phyloP scores from a whole-genome alignment of 2,888 invertebrate genomes.

The Phlogophora meticulosa region DNA sequence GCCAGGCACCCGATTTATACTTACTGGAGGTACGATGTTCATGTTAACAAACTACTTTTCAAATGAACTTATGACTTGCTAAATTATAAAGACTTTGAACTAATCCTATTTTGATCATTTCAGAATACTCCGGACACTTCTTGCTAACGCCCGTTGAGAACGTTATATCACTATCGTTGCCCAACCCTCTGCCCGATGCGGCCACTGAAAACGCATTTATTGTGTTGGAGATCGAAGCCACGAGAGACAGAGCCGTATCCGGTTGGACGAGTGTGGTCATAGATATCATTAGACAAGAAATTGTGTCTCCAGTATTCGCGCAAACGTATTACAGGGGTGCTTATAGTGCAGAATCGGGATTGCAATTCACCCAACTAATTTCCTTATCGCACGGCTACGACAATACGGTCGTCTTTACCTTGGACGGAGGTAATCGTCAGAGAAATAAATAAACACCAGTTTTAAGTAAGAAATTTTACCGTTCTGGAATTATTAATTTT shows the following conservation, averaged over 20 bases:
- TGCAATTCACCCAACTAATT: conserved; percentile 70
- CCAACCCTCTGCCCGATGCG: conserved; percentile 63
- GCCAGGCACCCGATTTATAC: conserved; percentile 70
- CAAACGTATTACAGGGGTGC: conserved; percentile 74
- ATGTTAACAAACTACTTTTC: neutral
- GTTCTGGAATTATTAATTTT: neutral
- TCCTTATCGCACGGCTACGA: conserved; percentile 73
- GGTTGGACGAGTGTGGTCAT: conserved; percentile 73
- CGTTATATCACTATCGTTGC: conserved; percentile 65
- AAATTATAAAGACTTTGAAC: too few species aligned
- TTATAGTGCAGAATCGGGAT: conserved; percentile 65
- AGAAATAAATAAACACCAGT: conserved; percentile 1
- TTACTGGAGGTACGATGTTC: conserved; percentile 74
- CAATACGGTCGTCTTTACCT: conserved; percentile 69
- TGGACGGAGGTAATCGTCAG: conserved; percentile 72
- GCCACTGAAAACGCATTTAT: conserved; percentile 71
- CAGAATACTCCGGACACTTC: conserved; percentile 74
- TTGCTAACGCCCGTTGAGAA: conserved; percentile 62
- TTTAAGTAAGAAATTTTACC: conserved; percentile 3
- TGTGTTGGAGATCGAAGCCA: conserved; percentile 77
- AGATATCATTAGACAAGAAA: conserved; percentile 68
- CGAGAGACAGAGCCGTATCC: conserved; percentile 74
- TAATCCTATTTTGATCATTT: conserved; percentile 49
- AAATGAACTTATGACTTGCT: neutral
- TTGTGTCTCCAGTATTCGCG: conserved; percentile 70